Evolutionary conservation across 2,888 invertebrate genomes (phyloP).

Genomic region (Polietes domitor): DNA sequence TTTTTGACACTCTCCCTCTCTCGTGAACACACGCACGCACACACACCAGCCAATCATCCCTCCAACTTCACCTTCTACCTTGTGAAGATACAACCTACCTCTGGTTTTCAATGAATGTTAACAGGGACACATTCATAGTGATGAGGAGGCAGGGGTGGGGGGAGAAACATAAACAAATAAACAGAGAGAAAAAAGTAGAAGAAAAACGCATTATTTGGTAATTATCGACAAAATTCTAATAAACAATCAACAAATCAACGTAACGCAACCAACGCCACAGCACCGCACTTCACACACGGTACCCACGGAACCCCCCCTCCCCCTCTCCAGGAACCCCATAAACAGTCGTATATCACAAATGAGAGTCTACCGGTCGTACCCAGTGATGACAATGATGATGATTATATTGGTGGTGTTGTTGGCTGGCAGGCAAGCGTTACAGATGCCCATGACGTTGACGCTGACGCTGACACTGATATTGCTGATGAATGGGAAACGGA

Average conservation of each 20-base stretch:
- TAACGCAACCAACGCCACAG: slow-evolving; percentile 8
- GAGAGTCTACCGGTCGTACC: neutral
- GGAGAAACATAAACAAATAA: slow-evolving; percentile 32
- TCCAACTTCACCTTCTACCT: too few species aligned
- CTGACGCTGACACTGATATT: neutral
- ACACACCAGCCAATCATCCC: neutral
- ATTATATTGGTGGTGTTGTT: too few species aligned
- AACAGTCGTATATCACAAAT: neutral
- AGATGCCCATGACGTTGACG: too few species aligned
- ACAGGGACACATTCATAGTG: too few species aligned
- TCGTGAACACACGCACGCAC: neutral
- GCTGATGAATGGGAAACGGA: slow-evolving; percentile 18
- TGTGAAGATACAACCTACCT: neutral
- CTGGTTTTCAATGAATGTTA: neutral
- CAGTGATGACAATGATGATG: neutral
- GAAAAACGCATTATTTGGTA: slow-evolving; percentile 77
- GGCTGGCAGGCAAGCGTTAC: too few species aligned
- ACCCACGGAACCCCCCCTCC: neutral
- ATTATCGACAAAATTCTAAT: slow-evolving; percentile 76
- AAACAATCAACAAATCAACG: slow-evolving; percentile 65
- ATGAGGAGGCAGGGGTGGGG: too few species aligned
- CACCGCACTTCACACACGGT: neutral
- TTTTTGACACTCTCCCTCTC: slow-evolving; percentile 26
- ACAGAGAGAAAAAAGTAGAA: neutral
- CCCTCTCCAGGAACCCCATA: neutral